A percentile compares a stretch with the other conserved stretches of the same genome.
These are phyloP conservation scores for Campoletis sonorensis DNA, from an alignment of 1,140 invertebrate species.

Conservation along the genomic window DNA sequence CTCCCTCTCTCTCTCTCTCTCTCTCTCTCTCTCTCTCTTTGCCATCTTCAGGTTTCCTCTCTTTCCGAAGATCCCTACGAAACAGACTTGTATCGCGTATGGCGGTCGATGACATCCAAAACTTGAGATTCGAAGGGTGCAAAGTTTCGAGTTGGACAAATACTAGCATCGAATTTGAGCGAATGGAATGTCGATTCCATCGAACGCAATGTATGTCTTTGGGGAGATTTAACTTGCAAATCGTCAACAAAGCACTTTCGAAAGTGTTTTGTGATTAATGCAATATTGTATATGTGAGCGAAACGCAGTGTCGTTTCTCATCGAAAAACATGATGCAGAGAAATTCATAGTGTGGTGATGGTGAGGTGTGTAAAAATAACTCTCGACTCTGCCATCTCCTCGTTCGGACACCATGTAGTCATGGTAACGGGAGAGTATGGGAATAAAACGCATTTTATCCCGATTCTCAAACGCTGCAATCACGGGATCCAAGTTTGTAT, in stretches of 20 bases:
- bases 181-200: background rate
- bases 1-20: background rate
- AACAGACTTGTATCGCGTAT: background rate
- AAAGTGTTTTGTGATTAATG: background rate
- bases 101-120: background rate
- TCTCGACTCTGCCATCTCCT: background rate
- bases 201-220: background rate
- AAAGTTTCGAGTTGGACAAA: background rate
- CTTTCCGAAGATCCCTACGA: background rate
- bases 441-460: conserved; percentile 51
- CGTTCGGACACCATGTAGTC: conserved; percentile 27
- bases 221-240: background rate
- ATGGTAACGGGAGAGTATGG: conserved; percentile 36
- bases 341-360: conserved; percentile 44
- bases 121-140: background rate
- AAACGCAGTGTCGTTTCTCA: conserved; percentile 31
- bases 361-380: conserved; percentile 48
- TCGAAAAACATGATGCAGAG: conserved; percentile 19
- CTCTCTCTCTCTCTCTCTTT: background rate
- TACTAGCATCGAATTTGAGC: background rate
- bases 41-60: background rate
- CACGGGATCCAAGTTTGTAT: background rate
- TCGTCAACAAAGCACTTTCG: background rate
- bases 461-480: conserved; percentile 51
- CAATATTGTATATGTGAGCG: background rate